phyloP scores from a whole-genome alignment of 2,888 invertebrate genomes.

The Shargacucullia verbasci region DNA sequence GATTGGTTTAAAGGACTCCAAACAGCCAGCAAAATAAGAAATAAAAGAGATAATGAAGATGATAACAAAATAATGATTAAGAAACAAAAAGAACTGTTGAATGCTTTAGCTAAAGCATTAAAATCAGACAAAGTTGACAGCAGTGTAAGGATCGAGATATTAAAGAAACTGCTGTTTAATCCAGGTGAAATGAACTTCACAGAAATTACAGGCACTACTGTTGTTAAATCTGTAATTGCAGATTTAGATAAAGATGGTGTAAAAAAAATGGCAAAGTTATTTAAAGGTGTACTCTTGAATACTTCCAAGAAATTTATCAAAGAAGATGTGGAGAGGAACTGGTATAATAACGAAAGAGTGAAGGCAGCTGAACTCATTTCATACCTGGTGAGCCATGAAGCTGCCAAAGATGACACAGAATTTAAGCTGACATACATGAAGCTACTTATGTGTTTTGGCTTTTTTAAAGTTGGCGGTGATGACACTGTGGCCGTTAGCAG shows the following conservation, averaged over 20 bases:
- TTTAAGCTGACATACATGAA: conserved; percentile 91
- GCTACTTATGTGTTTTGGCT: conserved; percentile 90
- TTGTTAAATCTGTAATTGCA: conserved; percentile 90
- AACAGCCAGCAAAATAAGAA: conserved; percentile 89
- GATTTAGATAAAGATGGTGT: conserved; percentile 90
- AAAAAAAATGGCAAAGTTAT: conserved; percentile 90
- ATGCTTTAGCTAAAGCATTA: conserved; percentile 83
- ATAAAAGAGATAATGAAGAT: conserved; percentile 81
- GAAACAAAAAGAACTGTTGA: conserved; percentile 88
- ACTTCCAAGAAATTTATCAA: conserved; percentile 86
- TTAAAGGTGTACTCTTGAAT: conserved; percentile 90
- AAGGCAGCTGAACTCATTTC: conserved; percentile 89
- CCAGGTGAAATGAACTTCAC: conserved; percentile 93
- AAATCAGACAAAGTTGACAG: conserved; percentile 83
- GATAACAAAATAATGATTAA: conserved; percentile 86
- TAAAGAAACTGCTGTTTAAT: conserved; percentile 91
- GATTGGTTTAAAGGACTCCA: conserved; percentile 90
- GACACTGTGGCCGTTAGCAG: conserved; percentile 85
- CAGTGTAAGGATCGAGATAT: conserved; percentile 87
- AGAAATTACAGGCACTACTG: conserved; percentile 91
- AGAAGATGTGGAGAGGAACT: conserved; percentile 86
- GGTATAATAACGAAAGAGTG: conserved; percentile 92
- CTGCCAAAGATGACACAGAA: conserved; percentile 87
- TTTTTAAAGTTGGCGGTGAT: conserved; percentile 89
- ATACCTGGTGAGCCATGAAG: conserved; percentile 87